Percentiles rank a stretch among this genome's conserved stretches.
These are phyloP conservation scores for Carcina quercana DNA, from an alignment of 2,888 invertebrate genomes.

Conservation along the genomic window DNA sequence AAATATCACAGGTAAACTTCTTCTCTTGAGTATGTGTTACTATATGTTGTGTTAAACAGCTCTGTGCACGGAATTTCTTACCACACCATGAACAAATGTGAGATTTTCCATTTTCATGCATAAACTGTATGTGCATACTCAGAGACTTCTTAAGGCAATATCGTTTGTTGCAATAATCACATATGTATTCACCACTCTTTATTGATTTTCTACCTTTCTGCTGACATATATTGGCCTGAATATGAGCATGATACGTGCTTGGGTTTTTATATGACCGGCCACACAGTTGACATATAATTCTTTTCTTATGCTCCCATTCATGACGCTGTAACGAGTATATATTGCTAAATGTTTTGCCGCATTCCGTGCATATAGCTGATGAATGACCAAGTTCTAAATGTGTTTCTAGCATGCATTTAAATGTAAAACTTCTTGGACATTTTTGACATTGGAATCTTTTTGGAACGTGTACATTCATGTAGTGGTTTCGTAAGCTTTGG, in stretches of 20 bases:
- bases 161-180: conserved; percentile 15
- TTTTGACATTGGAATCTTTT: conserved; percentile 14
- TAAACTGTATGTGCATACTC: conserved; percentile 13
- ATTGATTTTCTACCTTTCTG: conserved; percentile 5
- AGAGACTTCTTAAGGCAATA: conserved; percentile 13
- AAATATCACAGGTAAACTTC: conserved; percentile 19
- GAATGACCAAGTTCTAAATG: conserved; percentile 13
- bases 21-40: conserved; percentile 20
- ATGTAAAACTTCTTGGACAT: conserved; percentile 15
- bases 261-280: conserved; percentile 13
- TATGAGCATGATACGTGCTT: conserved; percentile 12
- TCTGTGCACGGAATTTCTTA: conserved; percentile 15
- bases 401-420: conserved; percentile 9
- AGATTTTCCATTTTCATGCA: conserved; percentile 7
- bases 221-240: conserved; percentile 9
- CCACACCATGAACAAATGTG: conserved; percentile 14
- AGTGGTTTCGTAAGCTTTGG: conserved; percentile 14
- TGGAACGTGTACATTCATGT: conserved; percentile 16
- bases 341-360: conserved; percentile 17
- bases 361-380: conserved; percentile 13
- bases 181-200: conserved; percentile 7
- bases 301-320: conserved; percentile 11
- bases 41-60: conserved; percentile 15
- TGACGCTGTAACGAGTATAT: conserved; percentile 13
- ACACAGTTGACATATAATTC: conserved; percentile 13